Base-by-base conservation (phyloP, 2,797 vertebrate genomes). In the Loris lydekkerianus region DNA sequence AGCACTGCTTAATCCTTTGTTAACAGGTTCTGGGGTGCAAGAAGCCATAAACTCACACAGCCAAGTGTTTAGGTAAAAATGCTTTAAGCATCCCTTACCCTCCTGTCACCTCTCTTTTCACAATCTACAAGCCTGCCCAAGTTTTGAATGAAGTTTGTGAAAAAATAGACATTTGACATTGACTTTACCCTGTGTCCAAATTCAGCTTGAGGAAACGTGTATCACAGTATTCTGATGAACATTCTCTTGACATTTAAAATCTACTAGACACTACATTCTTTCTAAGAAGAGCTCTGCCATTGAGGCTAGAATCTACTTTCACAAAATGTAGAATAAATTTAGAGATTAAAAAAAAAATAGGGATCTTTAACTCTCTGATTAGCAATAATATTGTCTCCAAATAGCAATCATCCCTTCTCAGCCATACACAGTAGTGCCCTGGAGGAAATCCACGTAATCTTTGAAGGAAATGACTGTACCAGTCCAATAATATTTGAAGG, bases 211-310 rank as follows among this genome's bases (percentile, higher is more conserved):
- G 67, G 91, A 60, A 95, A 96, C 34, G n/a, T 67, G 13, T 81
- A 58, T 89, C 56, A 89, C 91, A 72, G 65, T 65, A 76, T 56
- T 7, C 89, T 86, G 83, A 96, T 69, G 40, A 96, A 92, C 86
- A 80, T 96, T 93, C 70, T 14, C 10, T n/a, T 72, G 63, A 23
- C 83, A 87, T 97, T 96, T 92, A 76, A 86, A 96, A 96, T 93
- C 75, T 11, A 4, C 82, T 86, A 93, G 87, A 88, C 43, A 61
- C 76, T 25, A 60, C 43, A 23, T 56, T 87, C 56, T 87, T 91
- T 94, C 87, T 87, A 65, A 89, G 69, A 91, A 77, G 43, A 70
- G 21, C 72, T 77, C 81, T 84, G 86, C 49, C 70, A 82, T 0
- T 61, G 93, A 87, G 89, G 76, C 84, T 77, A 15, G 94, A 94